phyloP scores from a whole-genome alignment of 1,140 invertebrate species.

The Drosophila lacertosa region DNA sequence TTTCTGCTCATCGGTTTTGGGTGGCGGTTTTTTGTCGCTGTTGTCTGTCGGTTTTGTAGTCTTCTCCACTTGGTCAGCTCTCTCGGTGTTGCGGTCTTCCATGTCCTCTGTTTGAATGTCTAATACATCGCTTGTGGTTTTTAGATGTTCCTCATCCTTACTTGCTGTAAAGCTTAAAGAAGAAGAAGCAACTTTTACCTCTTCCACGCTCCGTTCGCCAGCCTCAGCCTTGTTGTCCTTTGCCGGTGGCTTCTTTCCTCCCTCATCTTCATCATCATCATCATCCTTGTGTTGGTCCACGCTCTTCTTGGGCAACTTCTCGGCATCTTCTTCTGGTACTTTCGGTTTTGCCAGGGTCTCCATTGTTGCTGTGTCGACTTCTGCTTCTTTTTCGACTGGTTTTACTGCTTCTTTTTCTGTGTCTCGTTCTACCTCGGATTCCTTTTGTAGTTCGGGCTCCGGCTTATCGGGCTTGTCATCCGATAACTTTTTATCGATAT shows the following conservation, averaged over 20 bases:
- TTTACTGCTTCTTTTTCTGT: constrained; percentile 1
- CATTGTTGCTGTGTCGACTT: not conserved
- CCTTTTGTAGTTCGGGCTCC: constrained; percentile 7
- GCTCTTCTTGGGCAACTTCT: constrained; percentile 4
- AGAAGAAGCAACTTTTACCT: constrained; percentile 79
- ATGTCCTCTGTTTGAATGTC: constrained; percentile 78
- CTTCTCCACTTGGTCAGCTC: constrained; percentile 44
- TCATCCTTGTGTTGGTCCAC: constrained; percentile 25
- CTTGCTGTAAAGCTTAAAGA: constrained; percentile 70
- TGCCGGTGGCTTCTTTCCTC: constrained; percentile 3
- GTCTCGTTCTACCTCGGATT: constrained; percentile 5
- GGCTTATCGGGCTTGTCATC: constrained; percentile 10
- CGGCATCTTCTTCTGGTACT: not conserved
- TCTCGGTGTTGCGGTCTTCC: constrained; percentile 49
- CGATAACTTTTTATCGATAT: constrained; percentile 44
- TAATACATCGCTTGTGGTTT: constrained; percentile 80
- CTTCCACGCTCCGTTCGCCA: constrained; percentile 43
- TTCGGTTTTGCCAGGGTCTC: constrained; percentile 5
- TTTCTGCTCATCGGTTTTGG: constrained; percentile 55
- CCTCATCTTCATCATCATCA: constrained; percentile 24
- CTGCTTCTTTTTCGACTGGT: not conserved
- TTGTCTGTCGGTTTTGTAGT: constrained; percentile 23
- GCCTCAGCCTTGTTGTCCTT: constrained; percentile 16
- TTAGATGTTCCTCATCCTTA: constrained; percentile 76
- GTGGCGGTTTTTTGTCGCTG: constrained; percentile 1